A percentile compares a stretch with the other conserved stretches of the same genome.
Evolutionary conservation across 2,113 vertebrate species (phyloP).

Genomic region (Phodopus roborovskii): DNA sequence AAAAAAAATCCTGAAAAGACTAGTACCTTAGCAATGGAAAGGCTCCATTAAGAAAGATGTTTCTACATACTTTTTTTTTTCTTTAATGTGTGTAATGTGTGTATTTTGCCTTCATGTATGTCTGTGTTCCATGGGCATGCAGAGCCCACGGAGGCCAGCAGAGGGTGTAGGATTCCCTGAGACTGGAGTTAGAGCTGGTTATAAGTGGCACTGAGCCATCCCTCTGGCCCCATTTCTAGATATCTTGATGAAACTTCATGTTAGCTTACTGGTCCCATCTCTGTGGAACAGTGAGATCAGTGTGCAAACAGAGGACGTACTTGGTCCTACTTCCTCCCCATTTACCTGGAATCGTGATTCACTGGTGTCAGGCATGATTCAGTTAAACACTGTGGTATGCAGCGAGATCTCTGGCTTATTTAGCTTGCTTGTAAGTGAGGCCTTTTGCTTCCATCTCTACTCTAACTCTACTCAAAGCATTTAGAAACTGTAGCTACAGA

Average conservation of each 20-base stretch:
- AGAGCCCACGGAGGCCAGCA: not conserved
- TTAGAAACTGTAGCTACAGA: constrained; percentile 70
- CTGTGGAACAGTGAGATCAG: constrained; percentile 66
- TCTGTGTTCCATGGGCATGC: not conserved
- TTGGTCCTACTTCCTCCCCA: constrained; percentile 54
- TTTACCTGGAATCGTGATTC: constrained; percentile 73
- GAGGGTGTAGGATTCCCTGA: not conserved
- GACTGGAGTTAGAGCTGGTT: not conserved
- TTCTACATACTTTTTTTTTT: not conserved
- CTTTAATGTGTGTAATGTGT: not conserved
- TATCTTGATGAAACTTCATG: not conserved
- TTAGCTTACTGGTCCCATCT: constrained; percentile 16
- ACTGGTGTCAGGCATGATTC: constrained; percentile 60
- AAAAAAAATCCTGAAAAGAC: not conserved
- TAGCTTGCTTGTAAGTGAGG: constrained; percentile 65
- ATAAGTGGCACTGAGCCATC: not conserved
- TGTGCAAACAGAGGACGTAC: constrained; percentile 52
- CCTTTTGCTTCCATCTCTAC: constrained; percentile 78
- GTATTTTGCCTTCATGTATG: not conserved
- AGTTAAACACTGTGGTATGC: constrained; percentile 75
- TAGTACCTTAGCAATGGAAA: not conserved
- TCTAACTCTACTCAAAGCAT: constrained; percentile 78
- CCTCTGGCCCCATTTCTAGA: not conserved
- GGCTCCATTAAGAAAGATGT: not conserved
- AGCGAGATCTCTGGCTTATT: constrained; percentile 67